Percentiles rank a stretch among this genome's conserved stretches.
phyloP scores from a whole-genome alignment of 1,140 invertebrate species.

The Trigoniulus corallinus region DNA sequence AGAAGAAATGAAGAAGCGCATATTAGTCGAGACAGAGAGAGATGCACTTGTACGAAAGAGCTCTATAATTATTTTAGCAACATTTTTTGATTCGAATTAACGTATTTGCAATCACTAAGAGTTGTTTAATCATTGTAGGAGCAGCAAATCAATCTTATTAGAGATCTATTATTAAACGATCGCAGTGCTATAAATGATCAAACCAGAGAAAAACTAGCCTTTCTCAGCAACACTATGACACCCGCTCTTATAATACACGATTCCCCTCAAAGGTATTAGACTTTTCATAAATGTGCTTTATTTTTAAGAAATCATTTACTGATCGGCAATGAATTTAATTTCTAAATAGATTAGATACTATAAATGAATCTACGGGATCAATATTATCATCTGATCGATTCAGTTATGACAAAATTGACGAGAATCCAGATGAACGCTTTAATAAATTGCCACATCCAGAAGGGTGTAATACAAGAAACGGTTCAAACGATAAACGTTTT shows the following conservation, averaged over 20 bases:
- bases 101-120: too few relatives aligned
- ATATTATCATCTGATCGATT: conserved; percentile 22
- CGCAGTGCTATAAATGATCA: conserved; percentile 48
- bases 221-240: conserved; percentile 38
- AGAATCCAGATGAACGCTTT: conserved; percentile 44
- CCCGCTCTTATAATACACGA: conserved; percentile 22
- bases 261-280: too few relatives aligned
- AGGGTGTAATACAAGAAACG: not conserved
- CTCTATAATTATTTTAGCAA: conserved; percentile 5
- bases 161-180: conserved; percentile 46
- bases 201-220: conserved; percentile 59
- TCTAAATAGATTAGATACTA: conserved; percentile 8
- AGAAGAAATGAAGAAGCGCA: conserved; percentile 48
- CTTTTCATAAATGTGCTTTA: too few relatives aligned
- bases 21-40: conserved; percentile 40
- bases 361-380: conserved; percentile 16
- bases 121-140: too few relatives aligned
- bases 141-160: conserved; percentile 48
- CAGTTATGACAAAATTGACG: conserved; percentile 70
- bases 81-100: conserved; percentile 11
- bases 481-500: conserved; percentile 2
- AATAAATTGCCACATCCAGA: conserved; percentile 35
- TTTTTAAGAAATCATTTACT: too few relatives aligned
- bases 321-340: too few relatives aligned
- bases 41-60: conserved; percentile 35